These are phyloP conservation scores for Habropoda laboriosa DNA, from an alignment of 1,140 invertebrate genomes.

Conservation along the genomic window DNA sequence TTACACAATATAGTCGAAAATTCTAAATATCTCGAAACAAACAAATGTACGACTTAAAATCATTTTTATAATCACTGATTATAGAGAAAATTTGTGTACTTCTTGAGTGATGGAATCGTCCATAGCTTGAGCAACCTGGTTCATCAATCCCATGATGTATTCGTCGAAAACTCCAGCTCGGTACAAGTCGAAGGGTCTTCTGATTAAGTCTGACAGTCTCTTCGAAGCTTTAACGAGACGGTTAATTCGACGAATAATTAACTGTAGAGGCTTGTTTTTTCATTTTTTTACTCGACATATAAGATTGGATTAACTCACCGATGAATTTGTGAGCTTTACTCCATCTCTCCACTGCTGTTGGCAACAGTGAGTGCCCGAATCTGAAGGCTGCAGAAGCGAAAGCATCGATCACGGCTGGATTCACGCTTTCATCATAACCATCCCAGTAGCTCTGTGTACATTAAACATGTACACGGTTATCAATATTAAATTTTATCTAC, in stretches of 20 bases:
- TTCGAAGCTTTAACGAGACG: constrained; percentile 87
- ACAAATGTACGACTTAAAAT: too few relatives aligned
- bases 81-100: constrained; percentile 77
- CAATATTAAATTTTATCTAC: neutral
- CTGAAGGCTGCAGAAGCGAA: constrained; percentile 95
- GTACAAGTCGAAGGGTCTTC: constrained; percentile 95
- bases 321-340: constrained; percentile 97
- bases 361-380: constrained; percentile 94
- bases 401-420: constrained; percentile 92
- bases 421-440: constrained; percentile 91
- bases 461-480: constrained; percentile 45
- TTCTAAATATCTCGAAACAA: too few relatives aligned
- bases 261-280: neutral
- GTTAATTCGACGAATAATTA: neutral
- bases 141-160: constrained; percentile 96
- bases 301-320: constrained; percentile 81
- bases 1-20: too few relatives aligned
- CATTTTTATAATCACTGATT: too few relatives aligned
- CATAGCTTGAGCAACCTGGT: constrained; percentile 97
- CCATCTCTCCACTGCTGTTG: constrained; percentile 94
- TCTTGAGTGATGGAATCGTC: constrained; percentile 96
- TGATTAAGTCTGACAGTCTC: constrained; percentile 92
- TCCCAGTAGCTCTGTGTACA: constrained; percentile 90
- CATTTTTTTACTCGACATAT: neutral
- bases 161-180: constrained; percentile 94